Conservation (phyloP, 1,140 invertebrate species). For the Pseudomyrmex concolor region DNA sequence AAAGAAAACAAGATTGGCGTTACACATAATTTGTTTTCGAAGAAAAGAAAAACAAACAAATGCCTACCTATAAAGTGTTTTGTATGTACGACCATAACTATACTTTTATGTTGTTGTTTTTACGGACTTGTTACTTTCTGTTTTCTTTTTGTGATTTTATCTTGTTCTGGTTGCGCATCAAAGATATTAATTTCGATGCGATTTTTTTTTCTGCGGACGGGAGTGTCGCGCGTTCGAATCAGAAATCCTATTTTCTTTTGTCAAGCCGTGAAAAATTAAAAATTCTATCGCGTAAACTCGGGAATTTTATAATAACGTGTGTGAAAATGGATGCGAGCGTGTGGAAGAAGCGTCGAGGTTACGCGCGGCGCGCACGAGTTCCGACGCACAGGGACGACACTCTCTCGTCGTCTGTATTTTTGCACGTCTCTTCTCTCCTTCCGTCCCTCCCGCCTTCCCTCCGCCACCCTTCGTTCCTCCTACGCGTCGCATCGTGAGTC, state of each 20-base stretch:
- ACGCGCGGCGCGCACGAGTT: slow-evolving; percentile 53
- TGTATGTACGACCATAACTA: too few species aligned
- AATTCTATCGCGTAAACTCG: too few species aligned
- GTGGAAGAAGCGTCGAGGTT: slow-evolving; percentile 53
- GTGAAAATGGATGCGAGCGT: slow-evolving; percentile 61
- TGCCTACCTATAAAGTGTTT: too few species aligned
- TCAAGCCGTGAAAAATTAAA: too few species aligned
- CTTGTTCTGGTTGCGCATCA: too few species aligned
- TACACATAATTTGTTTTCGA: not conserved
- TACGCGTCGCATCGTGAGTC: slow-evolving; percentile 75
- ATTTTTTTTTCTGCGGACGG: not conserved
- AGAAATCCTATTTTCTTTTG: too few species aligned
- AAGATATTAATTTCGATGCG: too few species aligned
- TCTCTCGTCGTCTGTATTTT: slow-evolving; percentile 74
- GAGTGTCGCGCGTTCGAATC: slow-evolving; percentile 23
- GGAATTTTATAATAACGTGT: slow-evolving; percentile 40
- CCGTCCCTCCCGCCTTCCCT: slow-evolving; percentile 11
- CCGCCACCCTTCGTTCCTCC: slow-evolving; percentile 57
- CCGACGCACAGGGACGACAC: slow-evolving; percentile 68
- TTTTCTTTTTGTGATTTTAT: too few species aligned
- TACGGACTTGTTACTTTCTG: too few species aligned
- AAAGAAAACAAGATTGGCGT: slow-evolving; percentile 1
- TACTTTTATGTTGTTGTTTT: too few species aligned
- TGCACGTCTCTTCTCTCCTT: slow-evolving; percentile 68
- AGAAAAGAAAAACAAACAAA: not conserved